Evolutionary conservation across 2,113 vertebrate genomes (phyloP).

Genomic region (Cochlearius cochlearius): DNA sequence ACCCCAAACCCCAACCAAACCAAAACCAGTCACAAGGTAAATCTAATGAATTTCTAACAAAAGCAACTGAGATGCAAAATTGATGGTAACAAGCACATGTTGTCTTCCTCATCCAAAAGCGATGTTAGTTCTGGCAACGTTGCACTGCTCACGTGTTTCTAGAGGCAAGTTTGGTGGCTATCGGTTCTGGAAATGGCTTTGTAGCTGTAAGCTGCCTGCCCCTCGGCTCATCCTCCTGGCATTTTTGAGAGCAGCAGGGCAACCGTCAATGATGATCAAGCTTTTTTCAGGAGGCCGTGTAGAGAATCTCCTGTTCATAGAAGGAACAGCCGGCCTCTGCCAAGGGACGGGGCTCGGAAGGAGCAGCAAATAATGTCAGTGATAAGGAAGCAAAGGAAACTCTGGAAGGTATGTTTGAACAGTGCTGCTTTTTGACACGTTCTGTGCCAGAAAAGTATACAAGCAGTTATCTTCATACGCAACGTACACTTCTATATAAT

Average conservation of each 20-base stretch:
- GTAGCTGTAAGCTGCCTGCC: neutral
- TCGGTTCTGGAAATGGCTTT: neutral
- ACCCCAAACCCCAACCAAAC: neutral
- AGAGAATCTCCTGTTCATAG: neutral
- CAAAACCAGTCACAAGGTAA: neutral
- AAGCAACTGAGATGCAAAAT: neutral
- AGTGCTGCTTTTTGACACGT: neutral
- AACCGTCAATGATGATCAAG: neutral
- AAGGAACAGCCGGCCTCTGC: neutral
- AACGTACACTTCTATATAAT: neutral
- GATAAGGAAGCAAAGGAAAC: neutral
- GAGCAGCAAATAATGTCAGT: neutral
- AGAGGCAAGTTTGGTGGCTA: neutral
- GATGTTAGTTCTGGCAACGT: neutral
- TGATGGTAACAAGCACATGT: fast-evolving
- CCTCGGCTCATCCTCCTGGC: neutral
- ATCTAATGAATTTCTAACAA: neutral
- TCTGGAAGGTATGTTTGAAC: neutral
- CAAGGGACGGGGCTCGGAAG: fast-evolving
- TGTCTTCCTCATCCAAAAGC: neutral
- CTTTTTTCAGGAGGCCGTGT: neutral
- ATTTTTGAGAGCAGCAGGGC: neutral
- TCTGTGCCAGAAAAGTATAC: neutral
- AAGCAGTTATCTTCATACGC: neutral
- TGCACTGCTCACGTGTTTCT: fast-evolving